Conservation (phyloP, 2,113 vertebrate genomes). For the Podilymbus podiceps region DNA sequence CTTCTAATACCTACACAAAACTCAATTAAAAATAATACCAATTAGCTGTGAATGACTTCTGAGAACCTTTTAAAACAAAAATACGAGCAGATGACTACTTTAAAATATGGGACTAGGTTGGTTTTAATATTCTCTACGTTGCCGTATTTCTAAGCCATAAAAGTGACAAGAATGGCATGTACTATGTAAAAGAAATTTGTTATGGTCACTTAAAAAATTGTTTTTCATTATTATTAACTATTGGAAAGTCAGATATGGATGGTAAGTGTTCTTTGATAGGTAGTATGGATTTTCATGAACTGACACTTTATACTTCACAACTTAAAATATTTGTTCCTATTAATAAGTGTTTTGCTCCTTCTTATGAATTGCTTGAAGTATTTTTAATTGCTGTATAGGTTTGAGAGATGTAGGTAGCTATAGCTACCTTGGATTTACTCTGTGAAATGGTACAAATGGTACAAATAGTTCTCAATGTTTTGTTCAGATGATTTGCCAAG, state of each 20-base stretch:
- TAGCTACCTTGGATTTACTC: not conserved
- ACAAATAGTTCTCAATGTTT: not conserved
- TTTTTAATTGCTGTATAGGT: not conserved
- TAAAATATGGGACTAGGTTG: not conserved
- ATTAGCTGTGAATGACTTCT: constrained; percentile 17
- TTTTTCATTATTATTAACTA: constrained; percentile 38
- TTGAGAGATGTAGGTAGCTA: not conserved
- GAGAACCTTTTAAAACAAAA: constrained; percentile 27
- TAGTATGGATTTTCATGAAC: not conserved
- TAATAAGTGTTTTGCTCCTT: not conserved
- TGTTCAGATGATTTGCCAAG: not conserved
- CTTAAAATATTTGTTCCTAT: not conserved
- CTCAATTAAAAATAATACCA: not conserved
- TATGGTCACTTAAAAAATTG: constrained; percentile 30
- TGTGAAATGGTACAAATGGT: not conserved
- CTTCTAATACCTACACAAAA: not conserved
- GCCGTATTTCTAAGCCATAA: not conserved
- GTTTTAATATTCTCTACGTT: not conserved
- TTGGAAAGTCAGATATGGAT: not conserved
- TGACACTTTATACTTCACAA: not conserved
- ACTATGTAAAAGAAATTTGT: not conserved
- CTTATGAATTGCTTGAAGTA: not conserved
- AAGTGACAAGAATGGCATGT: not conserved
- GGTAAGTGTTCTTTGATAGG: not conserved
- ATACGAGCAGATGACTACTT: not conserved